A percentile compares a stretch with the other conserved stretches of the same genome.
phyloP scores from a whole-genome alignment of 1,140 invertebrate species.

The Teleogryllus occipitalis region DNA sequence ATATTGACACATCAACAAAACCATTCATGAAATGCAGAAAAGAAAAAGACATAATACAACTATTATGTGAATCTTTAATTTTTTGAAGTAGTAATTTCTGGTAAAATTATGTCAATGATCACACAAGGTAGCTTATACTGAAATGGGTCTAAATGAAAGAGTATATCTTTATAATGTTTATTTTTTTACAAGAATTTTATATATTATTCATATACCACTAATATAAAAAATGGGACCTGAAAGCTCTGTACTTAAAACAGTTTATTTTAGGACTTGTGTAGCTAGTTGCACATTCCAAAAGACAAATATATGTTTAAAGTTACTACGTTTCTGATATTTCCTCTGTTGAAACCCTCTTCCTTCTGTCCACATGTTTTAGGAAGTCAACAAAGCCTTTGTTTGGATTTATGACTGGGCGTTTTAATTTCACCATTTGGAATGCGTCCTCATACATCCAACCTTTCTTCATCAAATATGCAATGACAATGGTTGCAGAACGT shows the following conservation, averaged over 20 bases:
- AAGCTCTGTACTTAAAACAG: not conserved
- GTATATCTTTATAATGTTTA: no score
- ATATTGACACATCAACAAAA: no score
- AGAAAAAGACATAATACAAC: no score
- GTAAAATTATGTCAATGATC: no score
- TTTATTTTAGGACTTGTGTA: not conserved
- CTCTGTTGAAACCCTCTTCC: not conserved
- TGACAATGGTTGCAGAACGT: slow-evolving; percentile 69
- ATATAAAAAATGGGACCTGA: not conserved
- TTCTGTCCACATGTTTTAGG: slow-evolving; percentile 36
- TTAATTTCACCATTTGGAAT: slow-evolving; percentile 54
- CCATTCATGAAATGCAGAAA: no score
- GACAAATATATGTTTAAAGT: not conserved
- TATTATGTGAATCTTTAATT: no score
- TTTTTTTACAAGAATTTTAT: not conserved
- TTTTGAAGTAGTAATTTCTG: no score
- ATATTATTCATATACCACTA: not conserved
- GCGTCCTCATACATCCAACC: slow-evolving; percentile 61
- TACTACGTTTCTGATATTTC: no score
- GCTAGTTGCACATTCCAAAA: not conserved
- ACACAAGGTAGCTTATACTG: no score
- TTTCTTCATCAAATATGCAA: slow-evolving; percentile 73
- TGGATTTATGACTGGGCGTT: slow-evolving; percentile 58
- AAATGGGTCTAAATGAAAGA: no score
- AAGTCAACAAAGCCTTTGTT: slow-evolving; percentile 72